phyloP scores from a whole-genome alignment of 2,888 invertebrate genomes.

The Macrophya alboannulata region DNA sequence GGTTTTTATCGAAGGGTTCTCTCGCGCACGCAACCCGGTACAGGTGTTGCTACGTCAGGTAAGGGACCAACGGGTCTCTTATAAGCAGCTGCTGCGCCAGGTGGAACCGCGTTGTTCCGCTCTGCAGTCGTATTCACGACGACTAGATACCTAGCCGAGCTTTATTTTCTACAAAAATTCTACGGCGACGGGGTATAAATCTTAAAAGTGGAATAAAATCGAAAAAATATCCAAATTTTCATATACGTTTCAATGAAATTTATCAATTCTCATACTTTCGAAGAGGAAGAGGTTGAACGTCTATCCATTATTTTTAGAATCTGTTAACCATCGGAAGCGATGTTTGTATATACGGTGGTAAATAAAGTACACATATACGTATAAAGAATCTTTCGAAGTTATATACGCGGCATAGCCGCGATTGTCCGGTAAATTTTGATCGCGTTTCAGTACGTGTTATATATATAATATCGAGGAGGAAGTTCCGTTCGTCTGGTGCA shows the following conservation, averaged over 20 bases:
- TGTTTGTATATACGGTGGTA: not conserved
- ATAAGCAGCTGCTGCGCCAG: conserved; percentile 52
- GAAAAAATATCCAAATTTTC: too few species aligned
- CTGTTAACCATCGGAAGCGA: conserved; percentile 15
- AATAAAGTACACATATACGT: not conserved
- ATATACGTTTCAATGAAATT: not conserved
- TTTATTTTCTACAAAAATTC: not conserved
- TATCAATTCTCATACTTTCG: not conserved
- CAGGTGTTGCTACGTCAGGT: conserved; percentile 55
- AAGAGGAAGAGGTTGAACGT: not conserved
- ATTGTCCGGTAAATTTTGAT: not conserved
- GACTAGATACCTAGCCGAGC: not conserved
- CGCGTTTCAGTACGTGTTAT: not conserved
- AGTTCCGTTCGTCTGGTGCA: not conserved
- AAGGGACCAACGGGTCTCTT: conserved; percentile 55
- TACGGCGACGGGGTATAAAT: too few species aligned
- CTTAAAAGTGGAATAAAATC: too few species aligned
- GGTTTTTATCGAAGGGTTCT: conserved; percentile 49
- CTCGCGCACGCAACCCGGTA: conserved; percentile 39
- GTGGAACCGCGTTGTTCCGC: conserved; percentile 47
- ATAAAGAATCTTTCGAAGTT: not conserved
- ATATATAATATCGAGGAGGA: not conserved
- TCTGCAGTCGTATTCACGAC: conserved; percentile 24
- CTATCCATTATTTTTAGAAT: not conserved
- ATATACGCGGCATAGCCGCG: not conserved